Evolutionary conservation across 2,888 invertebrate species (phyloP), one percentile per base, ranked within the genome.

Genomic region (Megaustenia siamemsis): DNA sequence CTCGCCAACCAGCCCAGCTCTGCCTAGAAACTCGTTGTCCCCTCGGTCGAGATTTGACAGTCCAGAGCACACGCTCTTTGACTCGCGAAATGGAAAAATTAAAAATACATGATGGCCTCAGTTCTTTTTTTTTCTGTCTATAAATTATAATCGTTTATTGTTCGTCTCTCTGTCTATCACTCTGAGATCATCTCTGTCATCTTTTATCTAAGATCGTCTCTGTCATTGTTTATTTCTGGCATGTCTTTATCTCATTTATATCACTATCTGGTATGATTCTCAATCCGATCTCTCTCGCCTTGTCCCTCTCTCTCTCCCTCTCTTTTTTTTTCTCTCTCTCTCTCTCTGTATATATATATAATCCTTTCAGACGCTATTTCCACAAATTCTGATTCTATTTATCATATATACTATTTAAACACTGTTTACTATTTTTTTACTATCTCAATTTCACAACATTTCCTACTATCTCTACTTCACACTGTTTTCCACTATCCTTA

Each of bases 251-350:
- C 53, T 53, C 53, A 21, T 18, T 24, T 53, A 21, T 15, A 53
- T 53, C 53, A 21, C 53, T 53, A 3, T 15, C 53, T 53, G 53
- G 3, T 53, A 4, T 3, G 3, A 10, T 43, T 66, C 66, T 40
- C 43, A 8, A 38, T 79, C 63, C 15, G 3, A 60, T 40, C 38
- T 60, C 45, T 73, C 43, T 43, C 28, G 32, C 73, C n/a, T 18
- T 21, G 1, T 73, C 73, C 45, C 45, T 73, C 45, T n/a, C 73
- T 45, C n/a, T n/a, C n/a, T n/a, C n/a, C n/a, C n/a, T n/a, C n/a
- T 38, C 68, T 1, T 28, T 32, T 5, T 45, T 45, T 18, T 28
- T 43, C 73, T 40, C 45, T 45, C 18, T 45, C 15, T n/a, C 6
- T 8, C n/a, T 8, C 68, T 21, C 68, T 32, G 6, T 32, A 10